phyloP scores from a whole-genome alignment of 2,113 vertebrate species.

The Rhea americana region DNA sequence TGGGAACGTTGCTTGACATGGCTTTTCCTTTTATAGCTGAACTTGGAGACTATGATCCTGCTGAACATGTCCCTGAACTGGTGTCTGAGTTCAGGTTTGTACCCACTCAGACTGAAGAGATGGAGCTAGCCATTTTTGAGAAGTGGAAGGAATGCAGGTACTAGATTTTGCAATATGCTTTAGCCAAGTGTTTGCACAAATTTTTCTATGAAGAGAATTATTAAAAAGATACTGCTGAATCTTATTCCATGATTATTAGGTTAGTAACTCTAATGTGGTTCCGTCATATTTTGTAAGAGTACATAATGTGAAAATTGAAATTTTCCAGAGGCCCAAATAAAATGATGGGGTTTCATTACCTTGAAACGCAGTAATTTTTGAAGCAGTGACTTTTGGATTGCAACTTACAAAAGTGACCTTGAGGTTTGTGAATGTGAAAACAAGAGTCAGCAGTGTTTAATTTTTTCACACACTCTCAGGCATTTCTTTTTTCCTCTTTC shows the following conservation, averaged over 20 bases:
- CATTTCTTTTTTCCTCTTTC: neutral
- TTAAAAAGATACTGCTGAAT: neutral
- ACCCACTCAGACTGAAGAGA: slow-evolving; percentile 90
- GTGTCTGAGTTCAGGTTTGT: slow-evolving; percentile 97
- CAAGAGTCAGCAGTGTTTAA: neutral
- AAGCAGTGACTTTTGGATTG: neutral
- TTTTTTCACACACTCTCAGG: neutral
- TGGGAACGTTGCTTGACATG: neutral
- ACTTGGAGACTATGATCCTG: slow-evolving; percentile 92
- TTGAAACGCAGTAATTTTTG: neutral
- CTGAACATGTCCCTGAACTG: slow-evolving; percentile 88
- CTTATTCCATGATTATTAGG: neutral
- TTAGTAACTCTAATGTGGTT: neutral
- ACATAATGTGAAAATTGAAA: neutral
- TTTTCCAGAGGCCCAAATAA: neutral
- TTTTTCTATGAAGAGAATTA: neutral
- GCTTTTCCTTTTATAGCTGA: slow-evolving; percentile 82
- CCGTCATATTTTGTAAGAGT: neutral
- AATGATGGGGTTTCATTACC: neutral
- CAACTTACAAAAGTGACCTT: neutral
- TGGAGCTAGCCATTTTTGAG: slow-evolving; percentile 91
- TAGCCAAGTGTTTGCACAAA: neutral
- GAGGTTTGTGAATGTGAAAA: neutral
- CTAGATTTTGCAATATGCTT: neutral
- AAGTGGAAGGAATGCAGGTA: slow-evolving; percentile 97